A percentile compares a stretch with the other conserved stretches of the same genome.
phyloP scores from a whole-genome alignment of 2,888 invertebrate genomes.

The Ennomos erosarius region DNA sequence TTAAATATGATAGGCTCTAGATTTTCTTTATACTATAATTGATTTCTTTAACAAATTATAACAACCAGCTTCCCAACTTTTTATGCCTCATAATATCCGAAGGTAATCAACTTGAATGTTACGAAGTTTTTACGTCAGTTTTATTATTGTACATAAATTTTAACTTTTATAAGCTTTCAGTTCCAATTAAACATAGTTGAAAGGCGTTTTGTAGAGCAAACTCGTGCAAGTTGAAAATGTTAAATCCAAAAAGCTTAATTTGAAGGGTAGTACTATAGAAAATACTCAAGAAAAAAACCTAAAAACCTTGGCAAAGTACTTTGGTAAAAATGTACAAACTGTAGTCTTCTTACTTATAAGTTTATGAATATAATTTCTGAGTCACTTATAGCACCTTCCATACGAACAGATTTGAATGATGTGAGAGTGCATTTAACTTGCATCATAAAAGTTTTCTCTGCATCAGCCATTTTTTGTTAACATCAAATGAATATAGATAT shows the following conservation, averaged over 20 bases:
- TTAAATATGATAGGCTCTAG: not conserved
- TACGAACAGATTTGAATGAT: slow-evolving; percentile 18
- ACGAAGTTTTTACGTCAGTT: slow-evolving; percentile 45
- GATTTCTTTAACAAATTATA: slow-evolving; percentile 13
- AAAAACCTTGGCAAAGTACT: slow-evolving; percentile 2
- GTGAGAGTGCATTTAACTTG: slow-evolving; percentile 24
- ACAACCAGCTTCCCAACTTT: slow-evolving; percentile 27
- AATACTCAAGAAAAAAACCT: not conserved
- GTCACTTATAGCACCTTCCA: slow-evolving; percentile 27
- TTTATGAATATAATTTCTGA: slow-evolving; percentile 10
- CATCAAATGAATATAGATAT: not conserved
- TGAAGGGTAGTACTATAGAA: too few species aligned
- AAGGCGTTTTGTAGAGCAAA: slow-evolving; percentile 35
- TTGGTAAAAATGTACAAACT: slow-evolving; percentile 1
- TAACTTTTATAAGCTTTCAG: slow-evolving; percentile 45
- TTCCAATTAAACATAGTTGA: slow-evolving; percentile 42
- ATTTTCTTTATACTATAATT: slow-evolving; percentile 8
- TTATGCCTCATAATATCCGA: slow-evolving; percentile 39
- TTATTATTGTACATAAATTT: slow-evolving; percentile 47
- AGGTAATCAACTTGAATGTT: slow-evolving; percentile 43
- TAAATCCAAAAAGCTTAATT: not conserved
- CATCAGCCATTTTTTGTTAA: slow-evolving; percentile 19
- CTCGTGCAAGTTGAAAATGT: slow-evolving; percentile 8
- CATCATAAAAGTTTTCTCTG: slow-evolving; percentile 40
- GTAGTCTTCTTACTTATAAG: slow-evolving; percentile 1